These are phyloP conservation scores for Thymelicus acteon DNA, from an alignment of 2,888 invertebrate genomes.

Conservation along the genomic window DNA sequence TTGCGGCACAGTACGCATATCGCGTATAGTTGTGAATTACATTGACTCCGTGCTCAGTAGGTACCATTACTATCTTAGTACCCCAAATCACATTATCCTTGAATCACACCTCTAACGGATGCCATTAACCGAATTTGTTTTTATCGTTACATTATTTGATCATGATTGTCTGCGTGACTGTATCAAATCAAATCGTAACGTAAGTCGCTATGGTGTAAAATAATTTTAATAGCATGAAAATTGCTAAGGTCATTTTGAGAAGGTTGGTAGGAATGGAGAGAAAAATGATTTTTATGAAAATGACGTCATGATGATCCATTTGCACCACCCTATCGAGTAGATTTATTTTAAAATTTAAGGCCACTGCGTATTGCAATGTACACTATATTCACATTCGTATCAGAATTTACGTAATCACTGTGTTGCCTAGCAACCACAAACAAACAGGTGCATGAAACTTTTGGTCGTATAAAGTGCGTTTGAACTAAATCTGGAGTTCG, in stretches of 20 bases:
- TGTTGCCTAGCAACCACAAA: too few species aligned
- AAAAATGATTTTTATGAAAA: not conserved
- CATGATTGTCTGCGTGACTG: constrained; percentile 6
- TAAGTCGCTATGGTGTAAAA: not conserved
- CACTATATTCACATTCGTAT: too few species aligned
- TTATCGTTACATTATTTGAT: constrained; percentile 11
- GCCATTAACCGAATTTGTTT: constrained; percentile 6
- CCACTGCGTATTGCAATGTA: too few species aligned
- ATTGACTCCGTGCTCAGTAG: not conserved
- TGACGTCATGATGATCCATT: too few species aligned
- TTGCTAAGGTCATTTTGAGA: not conserved
- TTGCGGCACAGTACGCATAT: not conserved
- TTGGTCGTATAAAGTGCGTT: too few species aligned
- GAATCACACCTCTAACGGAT: constrained; percentile 9
- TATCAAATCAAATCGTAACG: not conserved
- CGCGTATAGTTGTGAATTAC: constrained; percentile 1
- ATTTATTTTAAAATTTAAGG: too few species aligned
- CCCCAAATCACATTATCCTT: constrained; percentile 7
- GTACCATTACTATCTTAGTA: not conserved
- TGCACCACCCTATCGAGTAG: too few species aligned
- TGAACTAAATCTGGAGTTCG: too few species aligned
- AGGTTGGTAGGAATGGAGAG: too few species aligned
- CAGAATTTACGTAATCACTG: too few species aligned
- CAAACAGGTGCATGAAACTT: too few species aligned
- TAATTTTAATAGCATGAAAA: not conserved